Evolutionary conservation across 2,888 invertebrate species (phyloP).

Genomic region (Physocephala rufipes): DNA sequence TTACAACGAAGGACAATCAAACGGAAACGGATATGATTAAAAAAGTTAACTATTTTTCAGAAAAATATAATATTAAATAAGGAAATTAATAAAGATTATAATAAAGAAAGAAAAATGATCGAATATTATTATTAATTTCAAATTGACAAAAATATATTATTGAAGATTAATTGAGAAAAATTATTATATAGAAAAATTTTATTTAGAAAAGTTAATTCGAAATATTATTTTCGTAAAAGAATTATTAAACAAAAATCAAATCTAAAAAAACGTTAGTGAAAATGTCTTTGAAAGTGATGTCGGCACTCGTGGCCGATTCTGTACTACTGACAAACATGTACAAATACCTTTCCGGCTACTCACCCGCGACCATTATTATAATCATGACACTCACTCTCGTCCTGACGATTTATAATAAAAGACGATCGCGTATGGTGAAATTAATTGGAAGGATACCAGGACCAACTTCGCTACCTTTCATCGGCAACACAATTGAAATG

Average conservation of each 20-base stretch:
- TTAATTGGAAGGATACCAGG: slow-evolving; percentile 70
- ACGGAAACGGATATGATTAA: slow-evolving; percentile 23
- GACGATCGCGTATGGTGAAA: slow-evolving; percentile 64
- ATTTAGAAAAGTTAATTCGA: neutral
- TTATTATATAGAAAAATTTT: neutral
- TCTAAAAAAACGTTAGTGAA: slow-evolving; percentile 24
- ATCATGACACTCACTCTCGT: slow-evolving; percentile 53
- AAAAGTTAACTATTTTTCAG: no score
- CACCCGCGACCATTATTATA: slow-evolving; percentile 60
- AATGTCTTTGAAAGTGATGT: slow-evolving; percentile 59
- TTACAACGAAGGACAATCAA: neutral
- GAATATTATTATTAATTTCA: no score
- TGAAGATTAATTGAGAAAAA: no score
- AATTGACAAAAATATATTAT: no score
- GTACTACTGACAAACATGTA: slow-evolving; percentile 57
- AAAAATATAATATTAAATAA: no score
- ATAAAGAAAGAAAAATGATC: no score
- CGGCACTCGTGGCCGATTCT: slow-evolving; percentile 59
- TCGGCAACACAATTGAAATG: slow-evolving; percentile 72
- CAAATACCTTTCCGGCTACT: slow-evolving; percentile 59
- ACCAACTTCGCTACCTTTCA: slow-evolving; percentile 69
- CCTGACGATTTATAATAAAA: slow-evolving; percentile 59
- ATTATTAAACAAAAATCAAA: neutral
- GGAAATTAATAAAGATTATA: no score
- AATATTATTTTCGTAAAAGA: neutral